Base-by-base conservation (phyloP, 2,888 invertebrate species). In the Ditylenchus weischeri region DNA sequence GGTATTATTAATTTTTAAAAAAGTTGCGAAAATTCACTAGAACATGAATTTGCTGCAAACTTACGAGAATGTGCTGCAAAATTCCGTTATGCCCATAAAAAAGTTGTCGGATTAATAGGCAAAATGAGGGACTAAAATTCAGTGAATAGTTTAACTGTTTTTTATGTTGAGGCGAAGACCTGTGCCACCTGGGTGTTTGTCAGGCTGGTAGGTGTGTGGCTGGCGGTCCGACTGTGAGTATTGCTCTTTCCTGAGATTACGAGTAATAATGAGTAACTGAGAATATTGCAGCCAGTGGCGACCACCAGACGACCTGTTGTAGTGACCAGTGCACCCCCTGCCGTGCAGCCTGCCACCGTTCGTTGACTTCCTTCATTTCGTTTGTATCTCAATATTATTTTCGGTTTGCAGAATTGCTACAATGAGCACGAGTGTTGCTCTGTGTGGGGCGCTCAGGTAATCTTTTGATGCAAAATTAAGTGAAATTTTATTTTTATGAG, bases 401-500 rank as follows among this genome's bases (percentile, higher is more conserved):
- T 4, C 29, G 29, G 29, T 49, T 43, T 67, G 60, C 57, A 65
- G 36, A 62, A 71, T 11, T 79, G 79, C 63, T 79, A 70, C 73
- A 79, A 79, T 64, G 79, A 79, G 65, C 73, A 79, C 66, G 70
- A 79, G 63, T 79, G 79, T 57, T 79, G 79, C 66, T 64, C 66
- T 35, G 68, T 70, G 58, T 79, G 79, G 79, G 63, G 76, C 23
- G 43, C 43, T 43, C 43, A 43, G 8, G 43, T 43, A 13, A 15
- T 29, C 3, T 29, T 29, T 29, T 29, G 5, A 29, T 29, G 2
- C 29, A 29, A 29, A 29, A 29, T 29, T 29, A 4, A 29, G 29
- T 29, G 29, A 29, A 29, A 29, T 29, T 29, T 4, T 2, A 29
- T 29, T 29, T 29, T 29, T 29, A 29, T 5, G 29, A 29, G 29